Evolutionary conservation across 2,113 vertebrate genomes (phyloP), one percentile per base, ranked within the genome.

Genomic region (Pimephales promelas): DNA sequence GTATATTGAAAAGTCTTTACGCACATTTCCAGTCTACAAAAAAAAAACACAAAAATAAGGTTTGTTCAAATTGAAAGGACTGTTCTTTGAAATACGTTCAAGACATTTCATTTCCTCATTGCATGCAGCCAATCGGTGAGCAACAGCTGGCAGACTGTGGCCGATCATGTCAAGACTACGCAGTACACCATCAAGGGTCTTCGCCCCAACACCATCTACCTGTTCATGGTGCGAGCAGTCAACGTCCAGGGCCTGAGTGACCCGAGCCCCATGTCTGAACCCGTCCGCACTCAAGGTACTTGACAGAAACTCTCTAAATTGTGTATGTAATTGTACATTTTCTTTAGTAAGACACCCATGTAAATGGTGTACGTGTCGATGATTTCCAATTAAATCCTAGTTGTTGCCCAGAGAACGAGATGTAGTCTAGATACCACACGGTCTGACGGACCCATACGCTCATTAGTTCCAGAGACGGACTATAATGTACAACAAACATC

Each of bases 121-220:
- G 4, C 22, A 49, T 36, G 5, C 47, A 99, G 98, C 90, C 98
- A 99, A 80, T 99, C 97, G 0, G 97, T 99, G 93, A 99, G 98
- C 94, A 99, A 99, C 84, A 99, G 97, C 88, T 99, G 98, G 98
- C 98, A 99, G 83, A 99, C 98, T 0, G 97, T 99, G 57, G 97
- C 98, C 5, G 97, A 99, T 87, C 97, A 99, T 0, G 93, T 98
- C 82, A 99, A 97, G 93, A 96, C 92, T 59, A 97, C 96, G 0
- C 95, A 97, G 87, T 96, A 93, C 81, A 97, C 96, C 0, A 95
- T 99, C 59, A 95, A 95, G 89, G 96, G 96, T 66, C 92, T 99
- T 10, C 95, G 98, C 28, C 98, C 98, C 62, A 99, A 99, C 88
- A 99, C 98, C 26, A 98, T 99, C 90, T 99, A 99, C 92, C 92